Base-by-base conservation (phyloP, 2,888 invertebrate genomes). In the Andricus quercusramuli region DNA sequence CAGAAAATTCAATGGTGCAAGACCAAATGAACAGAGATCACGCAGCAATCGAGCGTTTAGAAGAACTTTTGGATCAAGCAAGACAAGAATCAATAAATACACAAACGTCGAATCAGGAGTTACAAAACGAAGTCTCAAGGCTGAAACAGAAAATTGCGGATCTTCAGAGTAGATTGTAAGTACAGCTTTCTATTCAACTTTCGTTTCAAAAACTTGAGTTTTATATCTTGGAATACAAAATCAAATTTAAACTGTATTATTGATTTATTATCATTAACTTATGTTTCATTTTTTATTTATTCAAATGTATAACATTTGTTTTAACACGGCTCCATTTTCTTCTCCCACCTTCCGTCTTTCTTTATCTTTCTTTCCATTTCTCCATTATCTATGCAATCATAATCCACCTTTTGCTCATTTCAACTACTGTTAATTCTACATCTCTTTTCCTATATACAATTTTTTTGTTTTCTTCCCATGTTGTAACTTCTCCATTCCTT, bases 71-170 rank as follows among this genome's bases (percentile, higher is more conserved):
- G 65, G 93, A 93, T 62, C 93, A 94, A 79, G 93, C 95, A 15
- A 93, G 95, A 47, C 93, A 94, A 78, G 95, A 96, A 86, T 93
- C 94, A n/a, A 95, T 95, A 41, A 94, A 95, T 81, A 93, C 95
- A 56, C 95, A 95, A 88, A 88, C 95, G 64, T 93, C 94, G 20
- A 94, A 95, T 89, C 95, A 96, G 88, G 95, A 96, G 92, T 93
- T 96, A 47, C 94, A 95, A 84, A 93, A 94, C 78, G 96, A 96
- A 92, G 94, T 95, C 37, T 93, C 93, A 82, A 93, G 93, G 76
- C 91, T 95, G 82, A 95, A 95, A 86, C 93, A 94, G 62, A 94
- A 94, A 88, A 92, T 95, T 17, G 88, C 91, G 17, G 94, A 94
- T 47, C 90, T 94, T n/a, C 93, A 94, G 83, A 90, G 89, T 29